Percentiles rank a stretch among this genome's conserved stretches.
Conservation (phyloP, 2,113 vertebrate species). For the Gavia stellata region DNA sequence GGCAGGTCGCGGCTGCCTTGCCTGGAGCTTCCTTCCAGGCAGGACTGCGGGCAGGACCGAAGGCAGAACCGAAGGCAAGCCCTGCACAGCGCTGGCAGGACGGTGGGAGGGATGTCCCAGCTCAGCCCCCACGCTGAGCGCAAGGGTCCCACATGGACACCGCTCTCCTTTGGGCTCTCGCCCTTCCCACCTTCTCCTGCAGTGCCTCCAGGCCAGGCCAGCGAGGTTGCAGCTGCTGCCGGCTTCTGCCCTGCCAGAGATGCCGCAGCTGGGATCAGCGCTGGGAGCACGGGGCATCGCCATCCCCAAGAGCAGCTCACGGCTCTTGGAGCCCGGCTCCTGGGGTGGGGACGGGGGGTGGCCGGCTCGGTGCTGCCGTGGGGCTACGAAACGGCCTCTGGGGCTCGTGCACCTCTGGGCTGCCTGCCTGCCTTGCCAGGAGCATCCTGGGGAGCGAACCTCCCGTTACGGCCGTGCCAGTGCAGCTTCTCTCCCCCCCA, state of each 20-base stretch:
- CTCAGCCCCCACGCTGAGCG: neutral
- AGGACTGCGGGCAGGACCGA: neutral
- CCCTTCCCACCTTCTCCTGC: neutral
- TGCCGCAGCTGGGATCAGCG: rapidly evolving
- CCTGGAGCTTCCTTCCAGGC: neutral
- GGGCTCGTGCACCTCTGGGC: neutral
- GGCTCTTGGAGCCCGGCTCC: rapidly evolving
- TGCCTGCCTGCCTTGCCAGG: neutral
- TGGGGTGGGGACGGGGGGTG: rapidly evolving
- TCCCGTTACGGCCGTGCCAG: rapidly evolving
- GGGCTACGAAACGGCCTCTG: neutral
- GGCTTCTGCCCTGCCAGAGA: no score
- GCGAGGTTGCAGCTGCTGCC: rapidly evolving
- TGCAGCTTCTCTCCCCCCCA: neutral
- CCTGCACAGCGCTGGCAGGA: neutral
- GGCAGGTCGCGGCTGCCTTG: neutral
- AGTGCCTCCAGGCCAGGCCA: rapidly evolving
- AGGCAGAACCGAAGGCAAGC: neutral
- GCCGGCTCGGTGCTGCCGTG: rapidly evolving
- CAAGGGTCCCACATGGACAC: rapidly evolving
- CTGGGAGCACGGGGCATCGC: neutral
- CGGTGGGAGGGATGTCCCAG: neutral
- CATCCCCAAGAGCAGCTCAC: rapidly evolving
- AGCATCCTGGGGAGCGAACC: rapidly evolving
- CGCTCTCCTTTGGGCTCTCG: rapidly evolving